These are phyloP conservation scores for Benthochromis sp. DNA, from an alignment of 2,113 vertebrate species.

Conservation along the genomic window DNA sequence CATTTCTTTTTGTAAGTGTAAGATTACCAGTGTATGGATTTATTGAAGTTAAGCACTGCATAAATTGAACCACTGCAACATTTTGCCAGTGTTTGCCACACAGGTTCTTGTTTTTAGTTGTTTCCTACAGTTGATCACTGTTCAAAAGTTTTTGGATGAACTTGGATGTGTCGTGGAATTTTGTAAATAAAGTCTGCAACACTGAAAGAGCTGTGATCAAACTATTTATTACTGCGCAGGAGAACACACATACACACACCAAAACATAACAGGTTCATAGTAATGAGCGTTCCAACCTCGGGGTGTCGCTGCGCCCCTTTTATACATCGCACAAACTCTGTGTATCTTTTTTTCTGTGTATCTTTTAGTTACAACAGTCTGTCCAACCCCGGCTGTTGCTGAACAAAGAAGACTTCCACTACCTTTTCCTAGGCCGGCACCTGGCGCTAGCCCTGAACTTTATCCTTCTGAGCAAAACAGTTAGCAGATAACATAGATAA, in stretches of 20 bases:
- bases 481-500: background rate
- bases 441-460: background rate
- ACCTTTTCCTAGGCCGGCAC: fast-evolving
- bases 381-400: background rate
- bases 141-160: background rate
- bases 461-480: background rate
- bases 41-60: background rate
- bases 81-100: too few relatives aligned
- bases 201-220: too few relatives aligned
- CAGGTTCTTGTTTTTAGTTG: background rate
- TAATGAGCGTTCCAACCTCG: background rate
- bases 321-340: background rate
- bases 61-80: too few relatives aligned
- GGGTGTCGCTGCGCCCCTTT: background rate
- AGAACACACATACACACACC: background rate
- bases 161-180: background rate
- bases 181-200: too few relatives aligned
- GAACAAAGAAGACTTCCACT: background rate
- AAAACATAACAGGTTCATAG: background rate
- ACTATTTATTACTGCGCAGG: too few relatives aligned
- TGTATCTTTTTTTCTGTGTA: background rate
- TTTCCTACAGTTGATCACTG: background rate
- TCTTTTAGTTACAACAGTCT: background rate
- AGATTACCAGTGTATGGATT: background rate
- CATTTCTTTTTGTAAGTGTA: background rate